Evolutionary conservation across 2,113 vertebrate genomes (phyloP).

Genomic region (Pedionomus torquatus): DNA sequence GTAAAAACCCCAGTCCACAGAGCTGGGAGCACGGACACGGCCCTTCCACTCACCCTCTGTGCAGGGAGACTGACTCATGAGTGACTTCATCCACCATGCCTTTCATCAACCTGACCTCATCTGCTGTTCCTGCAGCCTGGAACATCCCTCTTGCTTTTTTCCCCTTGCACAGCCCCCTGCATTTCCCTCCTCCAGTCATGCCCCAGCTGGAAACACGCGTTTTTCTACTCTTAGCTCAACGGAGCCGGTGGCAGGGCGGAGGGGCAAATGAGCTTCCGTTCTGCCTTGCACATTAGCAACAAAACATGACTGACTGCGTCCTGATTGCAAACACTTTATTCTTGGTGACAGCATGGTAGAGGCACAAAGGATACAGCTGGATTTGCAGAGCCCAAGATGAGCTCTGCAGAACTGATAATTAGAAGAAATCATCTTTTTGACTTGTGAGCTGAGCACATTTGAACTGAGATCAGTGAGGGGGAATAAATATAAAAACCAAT

Average conservation of each 20-base stretch:
- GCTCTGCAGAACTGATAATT: slow-evolving; percentile 58
- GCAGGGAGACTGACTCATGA: slow-evolving; percentile 3
- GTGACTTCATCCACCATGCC: not conserved
- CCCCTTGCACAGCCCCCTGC: not conserved
- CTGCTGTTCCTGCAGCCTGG: not conserved
- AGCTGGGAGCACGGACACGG: not conserved
- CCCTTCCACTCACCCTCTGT: not conserved
- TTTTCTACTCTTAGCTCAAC: not conserved
- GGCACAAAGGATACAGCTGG: slow-evolving; percentile 68
- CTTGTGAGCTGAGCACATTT: slow-evolving; percentile 59
- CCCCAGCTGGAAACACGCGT: not conserved
- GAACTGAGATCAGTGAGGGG: slow-evolving; percentile 55
- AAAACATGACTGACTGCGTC: slow-evolving; percentile 40
- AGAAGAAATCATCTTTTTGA: slow-evolving; percentile 64
- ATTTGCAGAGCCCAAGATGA: slow-evolving; percentile 41
- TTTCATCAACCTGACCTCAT: not conserved
- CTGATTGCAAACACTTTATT: slow-evolving; percentile 63
- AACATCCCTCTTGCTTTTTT: not conserved
- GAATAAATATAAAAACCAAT: slow-evolving; percentile 69
- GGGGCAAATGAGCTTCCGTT: slow-evolving; percentile 33
- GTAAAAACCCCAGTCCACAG: not conserved
- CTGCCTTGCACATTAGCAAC: slow-evolving; percentile 24
- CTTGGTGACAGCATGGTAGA: slow-evolving; percentile 24
- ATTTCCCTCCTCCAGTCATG: not conserved
- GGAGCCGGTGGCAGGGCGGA: not conserved